phyloP scores from a whole-genome alignment of 2,797 vertebrate species.

The Coracias cyanogaster region DNA sequence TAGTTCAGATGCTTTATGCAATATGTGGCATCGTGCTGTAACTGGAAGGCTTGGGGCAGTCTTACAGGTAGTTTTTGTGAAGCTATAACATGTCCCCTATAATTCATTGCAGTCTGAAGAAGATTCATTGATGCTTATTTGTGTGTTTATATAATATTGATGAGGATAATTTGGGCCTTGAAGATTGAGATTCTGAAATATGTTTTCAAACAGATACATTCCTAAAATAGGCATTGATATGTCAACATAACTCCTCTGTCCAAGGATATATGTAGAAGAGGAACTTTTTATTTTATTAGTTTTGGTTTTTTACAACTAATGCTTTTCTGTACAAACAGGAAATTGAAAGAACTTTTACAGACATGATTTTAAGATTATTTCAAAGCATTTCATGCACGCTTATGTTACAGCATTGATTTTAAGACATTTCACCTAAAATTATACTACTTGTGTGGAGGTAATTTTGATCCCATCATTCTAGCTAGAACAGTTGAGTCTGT shows the following conservation, averaged over 20 bases:
- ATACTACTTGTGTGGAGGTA: background rate
- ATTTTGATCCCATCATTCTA: background rate
- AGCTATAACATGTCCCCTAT: fast-evolving
- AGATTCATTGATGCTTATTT: background rate
- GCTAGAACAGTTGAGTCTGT: background rate
- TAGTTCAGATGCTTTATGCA: background rate
- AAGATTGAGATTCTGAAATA: background rate
- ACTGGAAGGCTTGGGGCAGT: background rate
- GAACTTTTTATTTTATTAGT: background rate
- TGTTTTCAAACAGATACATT: background rate
- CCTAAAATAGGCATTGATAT: background rate
- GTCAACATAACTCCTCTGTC: background rate
- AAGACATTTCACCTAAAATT: background rate
- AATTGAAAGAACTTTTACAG: background rate
- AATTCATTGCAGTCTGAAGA: background rate
- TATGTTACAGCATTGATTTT: background rate
- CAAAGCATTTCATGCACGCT: background rate
- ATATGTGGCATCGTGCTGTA: background rate
- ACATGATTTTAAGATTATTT: background rate
- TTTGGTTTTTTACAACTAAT: background rate
- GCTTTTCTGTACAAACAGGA: background rate
- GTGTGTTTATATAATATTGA: background rate
- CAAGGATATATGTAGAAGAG: background rate
- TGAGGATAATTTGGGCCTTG: background rate
- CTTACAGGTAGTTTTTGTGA: background rate